Percentiles rank a stretch among this genome's conserved stretches.
Conservation (phyloP, 2,888 invertebrate species). For the Parasteatoda lunata region DNA sequence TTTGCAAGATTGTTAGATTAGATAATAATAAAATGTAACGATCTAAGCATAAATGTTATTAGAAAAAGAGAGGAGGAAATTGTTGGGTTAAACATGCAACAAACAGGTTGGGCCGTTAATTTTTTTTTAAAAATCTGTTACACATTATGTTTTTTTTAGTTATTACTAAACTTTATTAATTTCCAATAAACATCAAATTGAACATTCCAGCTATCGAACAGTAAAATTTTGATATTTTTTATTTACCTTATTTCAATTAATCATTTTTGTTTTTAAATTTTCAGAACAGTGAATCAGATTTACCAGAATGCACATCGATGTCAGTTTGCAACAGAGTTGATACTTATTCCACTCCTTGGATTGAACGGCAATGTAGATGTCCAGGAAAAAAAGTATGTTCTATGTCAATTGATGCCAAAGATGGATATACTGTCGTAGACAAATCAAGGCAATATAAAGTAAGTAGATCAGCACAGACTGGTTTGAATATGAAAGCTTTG, state of each 20-base stretch:
- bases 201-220: neutral
- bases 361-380: conserved; percentile 90
- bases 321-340: conserved; percentile 92
- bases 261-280: conserved; percentile 69
- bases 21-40: no score
- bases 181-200: neutral
- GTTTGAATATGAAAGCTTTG: no score
- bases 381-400: conserved; percentile 77
- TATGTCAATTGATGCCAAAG: conserved; percentile 78
- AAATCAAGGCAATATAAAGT: conserved; percentile 77
- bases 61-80: no score
- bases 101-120: neutral
- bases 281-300: conserved; percentile 85
- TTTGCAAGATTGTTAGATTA: no score
- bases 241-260: neutral
- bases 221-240: neutral
- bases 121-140: neutral
- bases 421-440: conserved; percentile 81
- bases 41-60: no score
- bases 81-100: neutral
- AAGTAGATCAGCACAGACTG: conserved; percentile 17
- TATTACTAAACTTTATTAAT: no score
- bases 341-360: conserved; percentile 89
- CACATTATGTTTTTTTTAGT: no score
- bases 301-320: conserved; percentile 85